Conservation (phyloP, 2,797 vertebrate genomes). For the Trachops cirrhosus region DNA sequence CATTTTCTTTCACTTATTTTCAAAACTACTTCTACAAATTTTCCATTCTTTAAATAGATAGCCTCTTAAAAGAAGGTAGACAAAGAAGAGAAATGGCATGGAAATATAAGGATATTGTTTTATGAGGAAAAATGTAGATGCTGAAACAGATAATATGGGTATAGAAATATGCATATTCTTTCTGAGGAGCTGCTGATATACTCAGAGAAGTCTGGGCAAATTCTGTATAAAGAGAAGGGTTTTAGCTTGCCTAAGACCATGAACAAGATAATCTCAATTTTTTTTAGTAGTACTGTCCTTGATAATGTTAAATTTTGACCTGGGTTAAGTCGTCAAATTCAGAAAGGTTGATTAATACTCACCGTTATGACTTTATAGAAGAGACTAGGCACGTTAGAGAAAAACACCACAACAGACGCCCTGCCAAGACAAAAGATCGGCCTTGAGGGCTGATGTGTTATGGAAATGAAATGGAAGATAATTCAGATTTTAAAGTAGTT, state of each 20-base stretch:
- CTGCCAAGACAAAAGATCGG: not conserved
- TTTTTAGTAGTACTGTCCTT: not conserved
- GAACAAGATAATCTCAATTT: not conserved
- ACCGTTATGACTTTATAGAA: not conserved
- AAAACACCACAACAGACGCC: not conserved
- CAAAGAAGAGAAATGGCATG: not conserved
- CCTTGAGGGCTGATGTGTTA: not conserved
- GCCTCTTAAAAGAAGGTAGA: not conserved
- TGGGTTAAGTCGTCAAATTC: not conserved
- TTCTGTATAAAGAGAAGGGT: not conserved
- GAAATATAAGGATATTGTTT: not conserved
- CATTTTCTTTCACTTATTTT: not conserved
- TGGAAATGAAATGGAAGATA: not conserved
- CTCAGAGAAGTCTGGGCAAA: not conserved
- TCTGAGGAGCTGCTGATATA: not conserved
- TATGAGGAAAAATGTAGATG: not conserved
- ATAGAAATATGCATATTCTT: not conserved
- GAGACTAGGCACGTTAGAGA: not conserved
- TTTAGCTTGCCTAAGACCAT: not conserved
- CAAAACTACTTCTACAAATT: not conserved
- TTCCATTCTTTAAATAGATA: not conserved
- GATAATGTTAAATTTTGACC: not conserved
- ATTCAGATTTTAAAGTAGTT: not conserved
- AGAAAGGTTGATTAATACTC: not conserved
- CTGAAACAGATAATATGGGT: not conserved